Evolutionary conservation across 2,113 vertebrate genomes (phyloP).

Genomic region (Gorsachius goisagi): DNA sequence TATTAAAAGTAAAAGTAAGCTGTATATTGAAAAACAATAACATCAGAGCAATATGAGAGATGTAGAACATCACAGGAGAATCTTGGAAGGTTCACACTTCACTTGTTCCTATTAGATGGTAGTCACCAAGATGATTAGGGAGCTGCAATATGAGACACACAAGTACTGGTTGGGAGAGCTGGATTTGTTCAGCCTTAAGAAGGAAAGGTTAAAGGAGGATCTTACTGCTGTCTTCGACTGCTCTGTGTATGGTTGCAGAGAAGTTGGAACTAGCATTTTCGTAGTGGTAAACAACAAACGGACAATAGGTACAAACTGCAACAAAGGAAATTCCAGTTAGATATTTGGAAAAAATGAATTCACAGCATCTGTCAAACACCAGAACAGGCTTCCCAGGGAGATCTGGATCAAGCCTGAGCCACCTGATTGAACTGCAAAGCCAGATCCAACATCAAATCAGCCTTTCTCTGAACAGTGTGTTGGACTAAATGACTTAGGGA

Average conservation of each 20-base stretch:
- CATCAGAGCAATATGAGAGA: neutral
- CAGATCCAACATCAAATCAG: neutral
- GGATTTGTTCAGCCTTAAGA: neutral
- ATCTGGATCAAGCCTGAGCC: neutral
- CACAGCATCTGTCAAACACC: neutral
- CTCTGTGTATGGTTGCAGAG: neutral
- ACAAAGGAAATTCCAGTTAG: neutral
- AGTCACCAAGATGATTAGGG: neutral
- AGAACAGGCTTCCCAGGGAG: neutral
- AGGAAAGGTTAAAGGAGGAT: neutral
- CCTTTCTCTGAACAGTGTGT: neutral
- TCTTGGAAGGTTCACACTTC: neutral
- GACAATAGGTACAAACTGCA: neutral
- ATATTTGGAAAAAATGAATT: neutral
- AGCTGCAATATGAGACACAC: neutral
- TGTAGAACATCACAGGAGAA: neutral
- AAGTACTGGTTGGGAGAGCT: neutral
- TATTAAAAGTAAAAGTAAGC: neutral
- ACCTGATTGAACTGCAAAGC: neutral
- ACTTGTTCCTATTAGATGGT: neutral
- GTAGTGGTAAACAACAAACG: neutral
- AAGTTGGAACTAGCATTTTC: neutral
- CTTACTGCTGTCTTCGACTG: neutral
- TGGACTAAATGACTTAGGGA: neutral
- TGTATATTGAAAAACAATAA: neutral